These are phyloP conservation scores for Salvator merianae DNA, from an alignment of 2,113 vertebrate genomes.

Conservation along the genomic window DNA sequence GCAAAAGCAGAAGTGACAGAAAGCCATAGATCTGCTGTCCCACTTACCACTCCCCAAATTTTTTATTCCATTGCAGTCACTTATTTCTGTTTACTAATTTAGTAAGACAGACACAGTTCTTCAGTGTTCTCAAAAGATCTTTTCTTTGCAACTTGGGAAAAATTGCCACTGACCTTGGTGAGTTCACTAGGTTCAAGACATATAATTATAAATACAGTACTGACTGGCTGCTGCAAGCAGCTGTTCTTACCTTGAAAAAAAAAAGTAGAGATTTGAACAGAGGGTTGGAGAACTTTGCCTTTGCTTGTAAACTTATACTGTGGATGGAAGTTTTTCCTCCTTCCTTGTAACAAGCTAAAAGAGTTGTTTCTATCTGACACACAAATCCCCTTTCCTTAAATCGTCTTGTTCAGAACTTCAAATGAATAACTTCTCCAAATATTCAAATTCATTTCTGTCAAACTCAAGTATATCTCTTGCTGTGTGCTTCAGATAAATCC, in stretches of 20 bases:
- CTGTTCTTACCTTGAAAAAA: not conserved
- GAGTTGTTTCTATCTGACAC: not conserved
- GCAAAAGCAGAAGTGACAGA: not conserved
- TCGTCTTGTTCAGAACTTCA: not conserved
- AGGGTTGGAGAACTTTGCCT: constrained; percentile 8
- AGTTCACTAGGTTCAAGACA: not conserved
- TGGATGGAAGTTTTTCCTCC: not conserved
- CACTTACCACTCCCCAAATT: not conserved
- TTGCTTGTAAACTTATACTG: constrained; percentile 27
- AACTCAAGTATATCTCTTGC: not conserved
- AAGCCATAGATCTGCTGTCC: not conserved
- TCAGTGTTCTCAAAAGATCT: not conserved
- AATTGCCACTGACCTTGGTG: not conserved
- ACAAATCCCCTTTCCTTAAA: not conserved
- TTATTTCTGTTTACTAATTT: not conserved
- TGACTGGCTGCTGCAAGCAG: not conserved
- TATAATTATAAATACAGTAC: not conserved
- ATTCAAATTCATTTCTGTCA: not conserved
- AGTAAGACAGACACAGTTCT: not conserved
- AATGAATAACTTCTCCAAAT: not conserved
- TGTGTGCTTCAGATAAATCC: not conserved
- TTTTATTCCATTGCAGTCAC: not conserved
- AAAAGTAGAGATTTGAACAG: constrained; percentile 4
- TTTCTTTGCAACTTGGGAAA: not conserved
- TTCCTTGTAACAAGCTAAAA: constrained; percentile 3